Evolutionary conservation across 2,113 vertebrate species (phyloP), one percentile per base, ranked within the genome.

Genomic region (Oryzias curvinotus): DNA sequence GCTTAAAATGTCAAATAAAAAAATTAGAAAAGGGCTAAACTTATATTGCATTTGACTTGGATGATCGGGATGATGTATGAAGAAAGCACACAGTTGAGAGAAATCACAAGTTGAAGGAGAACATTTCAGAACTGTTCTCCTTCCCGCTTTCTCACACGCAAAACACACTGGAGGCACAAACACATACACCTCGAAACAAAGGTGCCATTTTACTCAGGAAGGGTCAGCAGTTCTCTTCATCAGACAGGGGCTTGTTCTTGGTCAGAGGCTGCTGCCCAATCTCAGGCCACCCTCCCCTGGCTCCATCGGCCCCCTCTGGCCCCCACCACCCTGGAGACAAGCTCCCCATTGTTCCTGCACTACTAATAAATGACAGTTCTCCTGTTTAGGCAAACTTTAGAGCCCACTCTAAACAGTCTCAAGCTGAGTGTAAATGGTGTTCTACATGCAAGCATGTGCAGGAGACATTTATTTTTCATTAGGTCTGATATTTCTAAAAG

Each of bases 191-290:
- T 90, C 82, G 55, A 87, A 92, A 93, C 91, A 93, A 93, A 93
- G 91, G 90, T 93, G 85, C 86, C 87, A 91, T 93, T 93, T 92
- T 91, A 85, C 85, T 88, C 87, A 90, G 89, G 89, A 91, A 91
- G 90, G 91, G 90, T 92, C 89, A 92, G 91, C 88, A 90, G 90
- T 88, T 91, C 86, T 86, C 87, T 89, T 85, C 87, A 91, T 93
- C 90, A 93, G 88, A 92, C 91, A 87, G 87, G 79, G 81, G 80
- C 88, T 92, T 93, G 91, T 93, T 93, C 88, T 91, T 89, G 85
- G 88, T 91, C 90, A 68, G 88, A 89, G 85, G 75, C 89, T 84
- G 88, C 88, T 85, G 89, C 89, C 91, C 91, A 90, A 84, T 90
- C 88, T 91, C 89, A 91, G 85, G 78, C 88, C 85, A 76, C 69